Conservation (phyloP, 2,113 vertebrate species). For the Perca flavescens region DNA sequence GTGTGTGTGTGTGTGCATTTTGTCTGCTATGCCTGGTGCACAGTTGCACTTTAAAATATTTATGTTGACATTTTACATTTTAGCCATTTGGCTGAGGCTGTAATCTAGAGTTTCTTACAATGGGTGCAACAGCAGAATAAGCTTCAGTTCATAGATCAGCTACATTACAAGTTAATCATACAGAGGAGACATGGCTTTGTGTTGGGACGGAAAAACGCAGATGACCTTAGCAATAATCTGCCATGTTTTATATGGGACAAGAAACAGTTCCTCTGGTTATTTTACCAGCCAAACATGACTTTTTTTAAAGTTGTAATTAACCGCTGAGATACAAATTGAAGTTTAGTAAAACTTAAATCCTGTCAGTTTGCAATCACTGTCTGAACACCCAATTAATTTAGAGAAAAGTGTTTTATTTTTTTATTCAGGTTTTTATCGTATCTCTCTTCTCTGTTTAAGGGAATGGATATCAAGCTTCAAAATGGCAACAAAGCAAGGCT, state of each 20-base stretch:
- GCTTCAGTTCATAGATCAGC: constrained; percentile 11
- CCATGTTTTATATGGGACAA: neutral
- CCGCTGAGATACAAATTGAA: neutral
- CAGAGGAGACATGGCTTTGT: neutral
- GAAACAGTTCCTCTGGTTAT: neutral
- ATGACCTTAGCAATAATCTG: neutral
- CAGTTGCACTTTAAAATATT: constrained; percentile 61
- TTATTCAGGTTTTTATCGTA: neutral
- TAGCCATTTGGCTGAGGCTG: constrained; percentile 11
- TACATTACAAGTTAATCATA: neutral
- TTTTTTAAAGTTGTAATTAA: neutral
- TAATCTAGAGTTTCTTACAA: constrained; percentile 7
- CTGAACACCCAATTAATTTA: neutral
- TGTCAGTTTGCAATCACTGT: neutral
- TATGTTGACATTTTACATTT: constrained; percentile 61
- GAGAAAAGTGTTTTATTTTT: neutral
- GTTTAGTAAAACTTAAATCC: neutral
- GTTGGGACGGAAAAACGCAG: neutral
- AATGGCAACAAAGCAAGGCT: constrained; percentile 11
- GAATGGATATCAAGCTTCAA: constrained; percentile 2
- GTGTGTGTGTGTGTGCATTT: neutral
- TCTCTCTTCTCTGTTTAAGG: neutral
- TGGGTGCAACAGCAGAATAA: constrained; percentile 14
- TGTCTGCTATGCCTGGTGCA: constrained; percentile 8
- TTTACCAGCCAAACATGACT: neutral